phyloP scores from a whole-genome alignment of 2,888 invertebrate genomes.

The Galeopsomyia nigrocyanea region DNA sequence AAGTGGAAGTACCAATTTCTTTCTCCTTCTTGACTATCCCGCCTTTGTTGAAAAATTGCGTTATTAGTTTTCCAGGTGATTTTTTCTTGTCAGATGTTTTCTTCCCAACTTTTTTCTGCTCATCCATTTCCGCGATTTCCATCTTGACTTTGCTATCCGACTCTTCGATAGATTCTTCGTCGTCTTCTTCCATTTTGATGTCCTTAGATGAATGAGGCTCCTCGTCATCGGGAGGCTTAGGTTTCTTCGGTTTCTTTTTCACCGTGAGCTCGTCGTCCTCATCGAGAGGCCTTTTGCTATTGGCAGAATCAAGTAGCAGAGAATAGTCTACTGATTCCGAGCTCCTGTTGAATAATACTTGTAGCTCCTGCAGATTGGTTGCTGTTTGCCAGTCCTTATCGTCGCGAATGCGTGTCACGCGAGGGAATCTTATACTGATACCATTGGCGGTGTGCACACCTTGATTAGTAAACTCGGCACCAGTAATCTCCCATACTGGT shows the following conservation, averaged over 20 bases:
- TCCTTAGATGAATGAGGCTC: constrained; percentile 3
- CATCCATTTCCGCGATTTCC: constrained; percentile 24
- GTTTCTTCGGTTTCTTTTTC: constrained; percentile 23
- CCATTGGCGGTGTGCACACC: constrained; percentile 92
- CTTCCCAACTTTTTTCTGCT: constrained; percentile 1
- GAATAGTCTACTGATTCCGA: constrained; percentile 61
- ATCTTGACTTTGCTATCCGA: constrained; percentile 26
- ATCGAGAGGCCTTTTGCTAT: neutral
- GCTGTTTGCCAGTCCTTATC: constrained; percentile 91
- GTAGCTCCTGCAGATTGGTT: constrained; percentile 82
- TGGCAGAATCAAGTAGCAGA: constrained; percentile 50
- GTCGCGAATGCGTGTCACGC: constrained; percentile 84
- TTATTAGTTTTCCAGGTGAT: constrained; percentile 28
- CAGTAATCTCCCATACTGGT: constrained; percentile 96
- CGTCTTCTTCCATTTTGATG: constrained; percentile 25
- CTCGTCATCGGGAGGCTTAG: neutral
- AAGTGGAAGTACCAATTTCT: neutral
- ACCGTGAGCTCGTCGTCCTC: neutral
- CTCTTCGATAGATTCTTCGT: constrained; percentile 23
- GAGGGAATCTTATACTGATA: constrained; percentile 93
- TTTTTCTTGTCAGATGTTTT: neutral
- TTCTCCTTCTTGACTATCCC: constrained; percentile 14
- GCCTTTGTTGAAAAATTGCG: neutral
- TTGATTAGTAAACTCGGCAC: constrained; percentile 84
- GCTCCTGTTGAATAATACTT: constrained; percentile 75